Base-by-base conservation (phyloP, 2,113 vertebrate genomes). In the Myxocyprinus asiaticus region DNA sequence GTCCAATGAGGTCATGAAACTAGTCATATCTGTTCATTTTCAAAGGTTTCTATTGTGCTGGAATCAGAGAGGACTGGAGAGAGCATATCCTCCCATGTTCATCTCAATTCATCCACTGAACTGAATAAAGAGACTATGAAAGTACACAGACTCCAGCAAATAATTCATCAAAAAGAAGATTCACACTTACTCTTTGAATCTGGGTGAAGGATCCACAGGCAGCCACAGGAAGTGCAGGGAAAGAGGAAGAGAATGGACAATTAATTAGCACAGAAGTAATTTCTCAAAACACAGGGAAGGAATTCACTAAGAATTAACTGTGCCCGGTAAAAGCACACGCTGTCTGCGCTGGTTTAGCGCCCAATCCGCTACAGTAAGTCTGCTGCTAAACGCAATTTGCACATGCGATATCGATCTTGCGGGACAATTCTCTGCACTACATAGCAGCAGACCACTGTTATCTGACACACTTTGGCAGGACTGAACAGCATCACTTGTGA, bases 181-280 rank as follows among this genome's bases (percentile, higher is more conserved):
- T 8, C 80, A 84, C 93, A 99, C 98, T 99, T 96, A 99, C 98
- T 98, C 97, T 95, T 99, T 99, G 94, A 99, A 99, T 91, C 97
- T 99, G 92, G 88, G 90, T 89, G 69, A 43, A 7, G 50, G 72
- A 81, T 87, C 76, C 86, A 77, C 61, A 78, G 45, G 44, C 66
- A 76, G 45, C 62, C 43, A 75, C 65, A 63, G 74, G 74, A 63
- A 43, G 67, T 45, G 42, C 59, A 61, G 75, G 81, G 84, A 81
- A 90, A 77, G 91, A 87, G 84, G 82, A 79, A 83, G n/a, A 9
- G 10, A 14, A 14, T 12, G n/a, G 47, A 72, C 76, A 73, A 12
- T 76, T 85, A 71, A 78, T 78, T 76, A 80, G 56, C n/a, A 50
- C 17, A 67, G 73, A 55, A 11, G 62, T 61, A 71, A 58, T 71